Base-by-base conservation (phyloP, 2,797 vertebrate species). In the Notolabrus celidotus region DNA sequence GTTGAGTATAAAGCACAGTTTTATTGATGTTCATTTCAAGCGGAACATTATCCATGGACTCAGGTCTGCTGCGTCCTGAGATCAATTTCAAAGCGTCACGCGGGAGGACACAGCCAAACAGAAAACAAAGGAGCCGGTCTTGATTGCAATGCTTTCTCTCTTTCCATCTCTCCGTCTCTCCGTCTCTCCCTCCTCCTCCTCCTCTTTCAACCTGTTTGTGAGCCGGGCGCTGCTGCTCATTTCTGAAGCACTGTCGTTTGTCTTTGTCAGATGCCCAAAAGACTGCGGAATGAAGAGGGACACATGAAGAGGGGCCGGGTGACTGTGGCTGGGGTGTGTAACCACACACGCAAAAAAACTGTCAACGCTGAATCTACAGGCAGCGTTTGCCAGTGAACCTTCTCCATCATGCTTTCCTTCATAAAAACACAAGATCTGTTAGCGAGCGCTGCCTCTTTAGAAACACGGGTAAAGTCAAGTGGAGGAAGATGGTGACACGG, bases 171-270 rank as follows among this genome's bases (percentile, higher is more conserved):
- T 52, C 68, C 3, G 27, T 25, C 65, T 67, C 63, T 59, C 47
- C 60, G 58, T 57, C 74, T 52, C 36, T 54, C 39, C 62, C 82
- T 74, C 71, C 65, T 38, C 50, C 78, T 52, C 77, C 73, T 76
- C 77, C 76, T 74, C 74, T 57, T 73, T 91, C 87, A 92, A 93
- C 91, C 90, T 92, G 93, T 93, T 93, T 92, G 91, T 89, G 86
- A 61, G 70, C 79, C 56, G 52, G 76, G 83, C 91, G 49, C 46
- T 80, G 88, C 86, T 72, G 90, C 88, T 93, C 90, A 90, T 92
- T 94, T 94, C 92, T 93, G 93, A 93, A 85, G 89, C 92, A 86
- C 90, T 84, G 90, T 94, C 94, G 86, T 95, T 95, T 95, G 94
- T 95, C 94, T 94, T 65, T 95, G 94, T 95, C 94, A 94, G 87